Percentiles rank a stretch among this genome's conserved stretches.
phyloP scores from a whole-genome alignment of 2,113 vertebrate genomes.

The Ranitomeya imitator region DNA sequence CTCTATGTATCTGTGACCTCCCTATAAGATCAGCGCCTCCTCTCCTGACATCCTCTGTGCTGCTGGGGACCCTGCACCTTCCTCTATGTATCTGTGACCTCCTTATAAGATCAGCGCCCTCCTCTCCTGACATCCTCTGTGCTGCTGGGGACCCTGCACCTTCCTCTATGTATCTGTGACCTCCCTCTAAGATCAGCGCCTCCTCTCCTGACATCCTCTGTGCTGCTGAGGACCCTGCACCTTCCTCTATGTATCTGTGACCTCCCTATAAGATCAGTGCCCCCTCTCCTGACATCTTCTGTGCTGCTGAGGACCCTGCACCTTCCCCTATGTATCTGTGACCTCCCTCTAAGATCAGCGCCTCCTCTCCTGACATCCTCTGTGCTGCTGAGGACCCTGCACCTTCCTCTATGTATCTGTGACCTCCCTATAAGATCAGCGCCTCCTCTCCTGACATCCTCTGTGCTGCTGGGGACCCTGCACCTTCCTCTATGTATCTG shows the following conservation, averaged over 20 bases:
- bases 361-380: too few relatives aligned
- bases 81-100: too few relatives aligned
- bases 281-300: too few relatives aligned
- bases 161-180: neutral
- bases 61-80: too few relatives aligned
- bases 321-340: too few relatives aligned
- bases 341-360: too few relatives aligned
- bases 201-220: neutral
- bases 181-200: neutral
- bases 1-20: neutral
- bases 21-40: neutral
- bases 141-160: neutral
- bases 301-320: too few relatives aligned
- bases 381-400: too few relatives aligned
- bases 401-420: too few relatives aligned
- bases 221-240: neutral
- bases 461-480: neutral
- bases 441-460: neutral
- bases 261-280: too few relatives aligned
- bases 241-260: neutral
- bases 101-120: too few relatives aligned
- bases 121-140: neutral
- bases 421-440: neutral
- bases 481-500: too few relatives aligned
- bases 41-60: neutral